phyloP scores from a whole-genome alignment of 2,888 invertebrate genomes.

The Linyphia triangularis region DNA sequence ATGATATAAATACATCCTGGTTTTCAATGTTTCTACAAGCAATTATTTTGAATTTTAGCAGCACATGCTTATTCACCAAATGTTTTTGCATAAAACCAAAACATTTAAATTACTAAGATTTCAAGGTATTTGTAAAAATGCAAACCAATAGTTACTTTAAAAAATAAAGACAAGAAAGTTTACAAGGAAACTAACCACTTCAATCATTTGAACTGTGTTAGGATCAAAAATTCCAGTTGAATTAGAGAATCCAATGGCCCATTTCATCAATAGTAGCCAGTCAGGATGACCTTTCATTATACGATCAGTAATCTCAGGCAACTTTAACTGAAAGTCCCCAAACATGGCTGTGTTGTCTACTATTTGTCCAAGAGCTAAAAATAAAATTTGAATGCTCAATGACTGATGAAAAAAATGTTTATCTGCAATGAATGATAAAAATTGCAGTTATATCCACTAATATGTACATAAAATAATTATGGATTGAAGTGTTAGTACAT shows the following conservation, averaged over 20 bases:
- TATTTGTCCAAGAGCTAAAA: slow-evolving; percentile 55
- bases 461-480: too few relatives aligned
- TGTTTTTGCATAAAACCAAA: not conserved
- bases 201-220: slow-evolving; percentile 54
- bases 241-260: slow-evolving; percentile 70
- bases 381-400: too few relatives aligned
- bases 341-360: slow-evolving; percentile 66
- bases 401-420: too few relatives aligned
- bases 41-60: not conserved
- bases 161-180: not conserved
- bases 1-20: too few relatives aligned
- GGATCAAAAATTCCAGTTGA: slow-evolving; percentile 60
- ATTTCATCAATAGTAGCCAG: slow-evolving; percentile 62
- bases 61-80: not conserved
- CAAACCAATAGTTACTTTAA: not conserved
- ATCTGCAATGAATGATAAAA: too few relatives aligned
- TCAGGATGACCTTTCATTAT: slow-evolving; percentile 64
- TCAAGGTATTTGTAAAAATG: not conserved
- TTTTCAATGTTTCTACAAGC: not conserved
- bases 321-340: slow-evolving; percentile 67
- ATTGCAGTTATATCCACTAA: not conserved
- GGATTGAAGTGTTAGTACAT: too few relatives aligned
- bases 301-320: slow-evolving; percentile 63
- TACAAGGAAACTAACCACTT: slow-evolving; percentile 46
- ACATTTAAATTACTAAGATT: not conserved